Evolutionary conservation across 2,888 invertebrate species (phyloP).

Genomic region (Cosmia trapezina): DNA sequence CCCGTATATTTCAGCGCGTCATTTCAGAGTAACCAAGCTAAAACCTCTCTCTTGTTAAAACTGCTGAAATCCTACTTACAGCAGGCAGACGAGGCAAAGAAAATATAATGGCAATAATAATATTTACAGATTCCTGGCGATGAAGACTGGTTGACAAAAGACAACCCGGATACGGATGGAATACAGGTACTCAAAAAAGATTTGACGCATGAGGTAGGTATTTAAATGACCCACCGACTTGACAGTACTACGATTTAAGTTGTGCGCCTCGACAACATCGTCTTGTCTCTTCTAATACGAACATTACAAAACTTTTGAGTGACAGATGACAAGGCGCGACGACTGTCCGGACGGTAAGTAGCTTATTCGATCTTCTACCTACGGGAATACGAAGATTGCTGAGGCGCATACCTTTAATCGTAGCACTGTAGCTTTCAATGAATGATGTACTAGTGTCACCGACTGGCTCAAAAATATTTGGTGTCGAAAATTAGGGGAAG

Average conservation of each 20-base stretch:
- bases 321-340: background rate
- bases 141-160: conserved; percentile 65
- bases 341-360: background rate
- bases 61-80: background rate
- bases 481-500: background rate
- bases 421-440: background rate
- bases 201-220: conserved; percentile 60
- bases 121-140: conserved; percentile 61
- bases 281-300: background rate
- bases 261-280: too few species aligned
- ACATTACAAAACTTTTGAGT: background rate
- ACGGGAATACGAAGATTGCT: too few species aligned
- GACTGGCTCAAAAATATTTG: background rate
- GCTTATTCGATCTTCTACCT: background rate
- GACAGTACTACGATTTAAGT: conserved; percentile 1
- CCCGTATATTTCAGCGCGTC: too few species aligned
- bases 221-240: background rate
- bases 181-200: conserved; percentile 65
- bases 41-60: background rate
- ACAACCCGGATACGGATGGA: conserved; percentile 46
- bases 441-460: background rate
- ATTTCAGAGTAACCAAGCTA: too few species aligned
- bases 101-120: background rate
- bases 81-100: background rate
- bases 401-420: background rate